Base-by-base conservation (phyloP, 2,888 invertebrate species). In the Neelides folsomi region DNA sequence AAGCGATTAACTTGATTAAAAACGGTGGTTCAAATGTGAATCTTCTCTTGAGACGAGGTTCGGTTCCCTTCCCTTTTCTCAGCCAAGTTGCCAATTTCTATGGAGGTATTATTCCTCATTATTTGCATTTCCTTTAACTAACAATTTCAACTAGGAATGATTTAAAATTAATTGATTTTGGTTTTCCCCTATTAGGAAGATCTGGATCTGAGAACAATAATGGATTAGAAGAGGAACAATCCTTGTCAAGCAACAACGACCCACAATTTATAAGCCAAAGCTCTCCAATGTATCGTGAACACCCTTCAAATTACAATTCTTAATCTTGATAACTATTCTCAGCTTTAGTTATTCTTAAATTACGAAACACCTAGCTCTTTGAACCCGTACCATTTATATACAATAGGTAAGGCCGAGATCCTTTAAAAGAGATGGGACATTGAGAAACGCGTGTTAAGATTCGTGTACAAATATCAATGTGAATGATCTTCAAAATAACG, bases 1-100 rank as follows among this genome's bases (percentile, higher is more conserved):
- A 81, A 65, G 83, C 82, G 16, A 82, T 83, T 60, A 77, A 80
- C 65, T 75, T 82, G 56, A 83, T 83, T 63, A 78, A 80, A 64
- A 78, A 77, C 65, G 79, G 79, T 51, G 79, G 79, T 16, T 73
- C 75, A 48, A 72, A 73, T 15, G 79, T 81, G 42, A 71, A 77
- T 51, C 70, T 81, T 39, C 68, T 77, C 34, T 64, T 69, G 20
- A 62, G 67, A 51, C 51, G 68, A 40, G 65, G 67, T 9, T 53
- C 63, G 20, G 55, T 58, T 7, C 59, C 59, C 5, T 60, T 61
- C 39, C 62, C 62, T 13, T 62, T 60, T 49, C 58, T 64, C n/a
- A 63, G 54, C 56, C 64, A 63, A 53, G 57, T 64, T 55, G 57
- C 62, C 52, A 59, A 58, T 46, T 55, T 63, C 40, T 48, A 57